A percentile compares a stretch with the other conserved stretches of the same genome.
phyloP scores from a whole-genome alignment of 1,140 invertebrate species.

The Drosophila malerkotliana region DNA sequence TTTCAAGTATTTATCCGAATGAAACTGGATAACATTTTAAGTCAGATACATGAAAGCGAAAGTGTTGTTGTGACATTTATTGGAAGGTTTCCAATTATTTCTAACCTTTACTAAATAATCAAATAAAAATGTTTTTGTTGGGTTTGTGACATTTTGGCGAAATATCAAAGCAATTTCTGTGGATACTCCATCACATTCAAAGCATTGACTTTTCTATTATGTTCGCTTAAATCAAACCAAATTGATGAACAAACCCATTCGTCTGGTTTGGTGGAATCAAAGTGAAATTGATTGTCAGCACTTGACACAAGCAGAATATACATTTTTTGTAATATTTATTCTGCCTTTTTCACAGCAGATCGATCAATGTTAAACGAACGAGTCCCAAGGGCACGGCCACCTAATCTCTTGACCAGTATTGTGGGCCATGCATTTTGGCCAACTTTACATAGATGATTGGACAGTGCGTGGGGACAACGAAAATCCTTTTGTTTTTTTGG shows the following conservation, averaged over 20 bases:
- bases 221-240: constrained; percentile 32
- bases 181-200: constrained; percentile 22
- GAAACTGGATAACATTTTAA: constrained; percentile 8
- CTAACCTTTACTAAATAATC: neutral
- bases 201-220: constrained; percentile 20
- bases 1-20: constrained; percentile 2
- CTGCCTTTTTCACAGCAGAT: constrained; percentile 32
- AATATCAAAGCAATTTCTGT: constrained; percentile 3
- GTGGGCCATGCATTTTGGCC: constrained; percentile 23
- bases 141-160: constrained; percentile 3
- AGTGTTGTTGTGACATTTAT: neutral
- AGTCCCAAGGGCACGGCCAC: constrained; percentile 41
- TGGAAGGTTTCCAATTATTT: neutral
- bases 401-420: constrained; percentile 44
- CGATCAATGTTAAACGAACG: constrained; percentile 56
- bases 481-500: constrained; percentile 50
- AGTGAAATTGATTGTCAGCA: constrained; percentile 48
- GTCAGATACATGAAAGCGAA: neutral
- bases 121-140: constrained; percentile 5
- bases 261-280: constrained; percentile 36
- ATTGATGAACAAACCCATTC: constrained; percentile 41
- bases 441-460: constrained; percentile 73
- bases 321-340: constrained; percentile 16
- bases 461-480: constrained; percentile 13
- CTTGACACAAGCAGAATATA: constrained; percentile 41